Evolutionary conservation across 2,797 vertebrate species (phyloP), one percentile per base, ranked within the genome.

Genomic region (Galaxias olidus): DNA sequence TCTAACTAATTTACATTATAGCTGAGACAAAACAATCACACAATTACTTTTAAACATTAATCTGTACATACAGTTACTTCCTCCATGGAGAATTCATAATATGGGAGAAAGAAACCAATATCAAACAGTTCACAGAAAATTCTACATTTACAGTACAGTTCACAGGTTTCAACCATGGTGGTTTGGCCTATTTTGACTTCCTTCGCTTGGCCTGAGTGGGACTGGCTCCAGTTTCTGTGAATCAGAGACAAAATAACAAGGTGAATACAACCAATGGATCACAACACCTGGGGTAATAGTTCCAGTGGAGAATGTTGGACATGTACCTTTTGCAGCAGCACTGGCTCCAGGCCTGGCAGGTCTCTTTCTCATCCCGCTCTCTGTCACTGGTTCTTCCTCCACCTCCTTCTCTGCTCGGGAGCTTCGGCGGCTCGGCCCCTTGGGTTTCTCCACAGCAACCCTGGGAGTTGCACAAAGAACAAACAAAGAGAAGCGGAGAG

Each of bases 171-270:
- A 73, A 82, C 88, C 65, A 89, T 91, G 88, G 73, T 81, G 83
- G 85, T 91, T 87, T 67, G 45, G 75, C 43, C 83, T 91, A 98
- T 93, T 99, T 99, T 79, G 98, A 99, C 92, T 99, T 99, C 94
- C 96, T 98, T 94, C 96, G 88, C 90, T 99, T 99, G 80, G 97
- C 95, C 91, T 98, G 98, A 77, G 95, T 96, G 63, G 93, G 94
- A 88, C 95, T 96, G 62, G 95, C 94, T 92, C 93, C 93, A 83
- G 94, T 93, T 87, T 94, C 93, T 94, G 80, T 55, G 62, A 79
- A 83, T 75, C 84, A 81, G 86, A 86, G 61, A 83, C 57, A 69
- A 69, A n/a, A n/a, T n/a, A n/a, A n/a, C n/a, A n/a, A n/a, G n/a
- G n/a, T n/a, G n/a, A n/a, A n/a, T n/a, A n/a, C n/a, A n/a, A n/a